Base-by-base conservation (phyloP, 1,140 invertebrate genomes). In the Drosophila burlai region DNA sequence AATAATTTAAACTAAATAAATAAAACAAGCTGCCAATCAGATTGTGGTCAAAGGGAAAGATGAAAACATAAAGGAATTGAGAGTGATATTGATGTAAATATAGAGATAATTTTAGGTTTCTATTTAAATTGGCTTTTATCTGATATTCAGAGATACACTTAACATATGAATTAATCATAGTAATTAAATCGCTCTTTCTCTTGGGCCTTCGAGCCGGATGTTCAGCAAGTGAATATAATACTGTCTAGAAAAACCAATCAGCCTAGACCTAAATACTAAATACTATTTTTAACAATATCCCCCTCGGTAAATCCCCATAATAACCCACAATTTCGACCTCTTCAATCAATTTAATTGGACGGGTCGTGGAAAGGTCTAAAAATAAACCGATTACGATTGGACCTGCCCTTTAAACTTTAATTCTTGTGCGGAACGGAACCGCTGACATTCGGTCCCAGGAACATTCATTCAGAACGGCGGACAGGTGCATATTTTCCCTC, bases 401-500 rank as follows among this genome's bases (percentile, higher is more conserved):
- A 26, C 21, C 54, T 57, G 54, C 54, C 54, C 34, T 57, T 57
- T 57, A 57, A 57, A 57, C 54, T 57, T 57, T 57, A 57, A 57
- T 57, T 57, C 3, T 36, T 16, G 36, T 57, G n/a, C 49, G 21
- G 54, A 57, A 40, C 49, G 21, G 54, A 57, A 40, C 54, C 36
- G 54, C 54, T 40, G 54, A 57, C 21, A 40, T 57, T 57, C 10
- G 16, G 36, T 38, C 36, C 54, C 54, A 9, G 15, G 34, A 57
- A 24, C 52, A 55, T 55, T 55, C 18, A 38, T 36, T 24, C 26
- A 15, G 34, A n/a, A 16, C 16, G 34, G 21, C 4, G 31, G 34
- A 26, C 36, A 72, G 18, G 47, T 69, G 67, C n/a, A 21, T 11
- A 16, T 45, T 69, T 69, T 67, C 63, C 47, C 65, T 58, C 16